Base-by-base conservation (phyloP, 2,113 vertebrate genomes). In the Tupaia tana region DNA sequence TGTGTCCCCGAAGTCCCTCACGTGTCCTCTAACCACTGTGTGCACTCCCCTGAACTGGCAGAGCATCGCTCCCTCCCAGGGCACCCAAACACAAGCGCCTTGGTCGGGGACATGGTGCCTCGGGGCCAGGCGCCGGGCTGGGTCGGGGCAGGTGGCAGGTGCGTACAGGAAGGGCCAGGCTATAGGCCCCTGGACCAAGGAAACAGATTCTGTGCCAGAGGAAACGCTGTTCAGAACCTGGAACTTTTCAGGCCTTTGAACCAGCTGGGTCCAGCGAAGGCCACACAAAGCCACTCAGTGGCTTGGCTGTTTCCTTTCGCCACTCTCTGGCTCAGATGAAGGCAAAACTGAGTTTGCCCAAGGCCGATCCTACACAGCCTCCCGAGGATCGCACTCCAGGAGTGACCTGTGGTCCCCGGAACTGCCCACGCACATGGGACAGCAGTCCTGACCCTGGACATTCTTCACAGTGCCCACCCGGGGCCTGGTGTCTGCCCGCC, bases 221-320 rank as follows among this genome's bases (percentile, higher is more conserved):
- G 58, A 82, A 85, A 25, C 27, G 3, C 31, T 4, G 7, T 61
- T 59, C 54, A 12, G 59, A 43, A 19, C 15, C 56, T 3, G 29
- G 56, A 61, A 18, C 11, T 43, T 9, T 27, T 20, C 13, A 25
- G 34, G 24, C 31, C 52, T 73, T 16, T 69, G 75, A 89, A 58
- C 20, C 6, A 27, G 74, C 87, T 67, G 74, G 77, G 43, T 29
- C 75, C 4, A 3, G 79, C 14, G 5, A 43, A 25, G 16, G 89
- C 9, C 58, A 91, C 43, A 25, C 34, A 73, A 15, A 24, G 31
- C 79, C 56, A 18, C 43, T 43, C 43, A 43, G 43, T 43, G 43
- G 11, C 34, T 74, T 12, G 22, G 1, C 4, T 2, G 6, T 24
- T 6, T 43, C 11, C 24, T 24, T 6, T 6, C 11, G 9, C 10